Evolutionary conservation across 2,113 vertebrate genomes (phyloP).

Genomic region (Cyprinodon brontotheroides): DNA sequence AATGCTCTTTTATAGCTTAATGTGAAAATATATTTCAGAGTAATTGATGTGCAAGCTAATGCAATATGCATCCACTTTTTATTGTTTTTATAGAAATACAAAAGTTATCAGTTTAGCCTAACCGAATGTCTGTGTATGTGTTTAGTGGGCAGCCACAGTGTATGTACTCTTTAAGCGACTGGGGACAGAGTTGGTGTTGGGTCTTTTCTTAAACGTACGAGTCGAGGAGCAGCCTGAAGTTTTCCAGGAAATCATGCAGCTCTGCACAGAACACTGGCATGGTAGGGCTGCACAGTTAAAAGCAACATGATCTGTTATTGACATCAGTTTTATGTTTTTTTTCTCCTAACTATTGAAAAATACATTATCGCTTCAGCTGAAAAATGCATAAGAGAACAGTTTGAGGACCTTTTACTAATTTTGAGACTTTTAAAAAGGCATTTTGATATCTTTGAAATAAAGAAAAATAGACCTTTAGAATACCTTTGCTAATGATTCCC

Average conservation of each 20-base stretch:
- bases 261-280: conserved; percentile 76
- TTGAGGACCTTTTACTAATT: too few species aligned
- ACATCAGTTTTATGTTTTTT: not conserved
- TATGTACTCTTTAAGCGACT: conserved; percentile 69
- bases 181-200: conserved; percentile 72
- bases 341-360: too few species aligned
- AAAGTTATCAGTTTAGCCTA: not conserved
- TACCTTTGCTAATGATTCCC: too few species aligned
- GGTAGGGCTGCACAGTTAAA: conserved; percentile 40
- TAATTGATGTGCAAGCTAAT: not conserved
- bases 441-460: too few species aligned
- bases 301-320: not conserved
- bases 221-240: conserved; percentile 67
- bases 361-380: too few species aligned
- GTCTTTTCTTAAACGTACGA: conserved; percentile 70
- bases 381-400: too few species aligned
- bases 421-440: too few species aligned
- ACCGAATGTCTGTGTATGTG: not conserved
- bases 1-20: not conserved
- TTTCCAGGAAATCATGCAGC: conserved; percentile 65
- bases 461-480: too few species aligned
- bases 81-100: not conserved
- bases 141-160: conserved; percentile 55
- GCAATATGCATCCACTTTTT: not conserved
- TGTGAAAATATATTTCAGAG: not conserved